A percentile compares a stretch with the other conserved stretches of the same genome.
These are phyloP conservation scores for Notodonta dromedarius DNA, from an alignment of 2,888 invertebrate species.

Conservation along the genomic window DNA sequence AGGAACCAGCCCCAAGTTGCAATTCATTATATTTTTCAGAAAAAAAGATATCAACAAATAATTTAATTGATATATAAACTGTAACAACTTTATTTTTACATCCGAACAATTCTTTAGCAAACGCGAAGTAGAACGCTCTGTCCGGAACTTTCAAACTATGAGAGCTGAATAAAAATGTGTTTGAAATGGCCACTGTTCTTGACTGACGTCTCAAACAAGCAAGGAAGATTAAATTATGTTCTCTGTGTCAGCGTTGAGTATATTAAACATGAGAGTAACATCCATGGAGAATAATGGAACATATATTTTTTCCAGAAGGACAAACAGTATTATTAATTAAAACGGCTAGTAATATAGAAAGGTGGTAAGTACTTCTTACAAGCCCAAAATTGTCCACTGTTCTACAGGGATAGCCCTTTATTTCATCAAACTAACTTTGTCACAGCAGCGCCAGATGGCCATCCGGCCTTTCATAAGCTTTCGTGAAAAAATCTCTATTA, in stretches of 20 bases:
- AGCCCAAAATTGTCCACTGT: neutral
- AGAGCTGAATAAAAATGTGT: conserved; percentile 16
- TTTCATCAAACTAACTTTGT: conserved; percentile 1
- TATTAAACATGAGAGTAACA: neutral
- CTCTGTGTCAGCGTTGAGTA: neutral
- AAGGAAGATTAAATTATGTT: neutral
- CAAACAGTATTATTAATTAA: too few relatives aligned
- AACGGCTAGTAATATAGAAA: neutral
- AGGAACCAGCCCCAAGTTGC: too few relatives aligned
- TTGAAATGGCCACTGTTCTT: conserved; percentile 17
- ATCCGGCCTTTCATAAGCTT: neutral
- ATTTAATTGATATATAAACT: neutral
- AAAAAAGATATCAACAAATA: neutral
- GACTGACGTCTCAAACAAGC: conserved; percentile 33
- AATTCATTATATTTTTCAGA: too few relatives aligned
- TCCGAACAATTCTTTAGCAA: conserved; percentile 1
- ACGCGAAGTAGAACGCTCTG: neutral
- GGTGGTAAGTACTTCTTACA: neutral
- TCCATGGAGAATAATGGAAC: too few relatives aligned
- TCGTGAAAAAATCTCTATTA: neutral
- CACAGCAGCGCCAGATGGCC: neutral
- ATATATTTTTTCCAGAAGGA: too few relatives aligned
- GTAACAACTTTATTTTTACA: neutral
- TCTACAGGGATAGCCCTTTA: neutral
- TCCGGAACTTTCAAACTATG: conserved; percentile 12